Percentiles rank a stretch among this genome's conserved stretches.
phyloP scores from a whole-genome alignment of 2,797 vertebrate genomes.

The Pseudomugil gertrudae region DNA sequence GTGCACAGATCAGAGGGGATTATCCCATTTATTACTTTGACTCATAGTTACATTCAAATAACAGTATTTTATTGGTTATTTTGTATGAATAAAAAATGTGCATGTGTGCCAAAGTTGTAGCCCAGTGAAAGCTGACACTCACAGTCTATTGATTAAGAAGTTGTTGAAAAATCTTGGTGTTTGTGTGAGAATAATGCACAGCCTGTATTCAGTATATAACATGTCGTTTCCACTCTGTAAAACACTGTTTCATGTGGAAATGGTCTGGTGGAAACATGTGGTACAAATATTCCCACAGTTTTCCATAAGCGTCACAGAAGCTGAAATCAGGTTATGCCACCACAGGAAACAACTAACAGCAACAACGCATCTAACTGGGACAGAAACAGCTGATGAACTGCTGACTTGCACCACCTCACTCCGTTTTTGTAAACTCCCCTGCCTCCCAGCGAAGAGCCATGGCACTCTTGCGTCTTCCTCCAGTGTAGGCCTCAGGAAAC shows the following conservation, averaged over 20 bases:
- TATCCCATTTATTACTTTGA: background rate
- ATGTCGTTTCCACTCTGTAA: background rate
- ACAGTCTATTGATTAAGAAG: constrained; percentile 15
- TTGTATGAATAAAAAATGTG: constrained; percentile 19
- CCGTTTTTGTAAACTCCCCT: constrained; percentile 78
- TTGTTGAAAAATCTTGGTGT: background rate
- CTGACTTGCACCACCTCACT: constrained; percentile 58
- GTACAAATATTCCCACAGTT: constrained; percentile 37
- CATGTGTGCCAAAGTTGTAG: constrained; percentile 1
- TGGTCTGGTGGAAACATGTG: constrained; percentile 2
- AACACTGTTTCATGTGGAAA: background rate
- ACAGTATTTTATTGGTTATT: background rate
- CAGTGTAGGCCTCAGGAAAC: constrained; percentile 78
- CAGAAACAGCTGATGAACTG: constrained; percentile 40
- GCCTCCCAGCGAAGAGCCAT: constrained; percentile 85
- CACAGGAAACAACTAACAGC: constrained; percentile 68
- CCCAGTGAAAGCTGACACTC: constrained; percentile 23
- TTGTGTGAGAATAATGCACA: constrained; percentile 14
- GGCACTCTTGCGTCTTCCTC: constrained; percentile 81
- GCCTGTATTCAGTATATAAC: background rate
- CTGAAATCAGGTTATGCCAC: constrained; percentile 64
- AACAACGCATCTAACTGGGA: constrained; percentile 57
- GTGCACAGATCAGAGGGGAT: background rate
- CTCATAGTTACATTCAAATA: constrained; percentile 14
- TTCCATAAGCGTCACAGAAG: constrained; percentile 74